Conservation (phyloP, 1,140 invertebrate genomes). For the Drosophila gunungcola region DNA sequence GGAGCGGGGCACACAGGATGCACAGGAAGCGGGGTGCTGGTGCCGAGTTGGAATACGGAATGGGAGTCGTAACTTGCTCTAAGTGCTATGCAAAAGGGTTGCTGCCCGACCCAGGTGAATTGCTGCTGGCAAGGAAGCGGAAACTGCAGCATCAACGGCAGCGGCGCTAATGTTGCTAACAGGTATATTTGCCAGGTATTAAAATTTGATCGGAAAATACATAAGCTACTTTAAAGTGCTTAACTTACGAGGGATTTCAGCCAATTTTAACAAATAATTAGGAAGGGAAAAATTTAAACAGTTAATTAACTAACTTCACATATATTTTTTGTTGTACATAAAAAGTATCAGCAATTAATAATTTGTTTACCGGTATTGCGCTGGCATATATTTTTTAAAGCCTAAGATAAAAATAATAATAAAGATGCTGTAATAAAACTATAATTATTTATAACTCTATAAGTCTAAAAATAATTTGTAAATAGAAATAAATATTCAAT, state of each 20-base stretch:
- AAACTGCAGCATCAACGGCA: slow-evolving; percentile 22
- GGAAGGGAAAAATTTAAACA: too few relatives aligned
- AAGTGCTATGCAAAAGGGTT: slow-evolving; percentile 65
- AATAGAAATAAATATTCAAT: too few relatives aligned
- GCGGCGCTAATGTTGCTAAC: slow-evolving; percentile 28
- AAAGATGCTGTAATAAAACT: too few relatives aligned
- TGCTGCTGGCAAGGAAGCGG: slow-evolving; percentile 7
- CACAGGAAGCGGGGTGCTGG: slow-evolving; percentile 6
- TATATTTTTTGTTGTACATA: too few relatives aligned
- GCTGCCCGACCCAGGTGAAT: slow-evolving; percentile 25
- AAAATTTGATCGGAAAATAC: slow-evolving; percentile 4
- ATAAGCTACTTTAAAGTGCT: background rate
- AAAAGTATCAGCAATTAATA: too few relatives aligned
- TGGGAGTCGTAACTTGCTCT: slow-evolving; percentile 47
- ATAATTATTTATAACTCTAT: too few relatives aligned
- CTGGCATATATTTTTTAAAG: too few relatives aligned
- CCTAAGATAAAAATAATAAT: too few relatives aligned
- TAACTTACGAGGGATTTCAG: background rate
- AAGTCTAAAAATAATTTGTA: too few relatives aligned
- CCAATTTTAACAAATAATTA: too few relatives aligned
- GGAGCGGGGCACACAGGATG: slow-evolving; percentile 10
- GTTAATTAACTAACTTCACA: too few relatives aligned
- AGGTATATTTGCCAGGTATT: slow-evolving; percentile 14
- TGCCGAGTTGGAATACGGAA: slow-evolving; percentile 24
- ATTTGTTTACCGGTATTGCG: too few relatives aligned